A percentile compares a stretch with the other conserved stretches of the same genome.
These are phyloP conservation scores for Nipponacmea schrenckii DNA, from an alignment of 2,888 invertebrate species.

Conservation along the genomic window DNA sequence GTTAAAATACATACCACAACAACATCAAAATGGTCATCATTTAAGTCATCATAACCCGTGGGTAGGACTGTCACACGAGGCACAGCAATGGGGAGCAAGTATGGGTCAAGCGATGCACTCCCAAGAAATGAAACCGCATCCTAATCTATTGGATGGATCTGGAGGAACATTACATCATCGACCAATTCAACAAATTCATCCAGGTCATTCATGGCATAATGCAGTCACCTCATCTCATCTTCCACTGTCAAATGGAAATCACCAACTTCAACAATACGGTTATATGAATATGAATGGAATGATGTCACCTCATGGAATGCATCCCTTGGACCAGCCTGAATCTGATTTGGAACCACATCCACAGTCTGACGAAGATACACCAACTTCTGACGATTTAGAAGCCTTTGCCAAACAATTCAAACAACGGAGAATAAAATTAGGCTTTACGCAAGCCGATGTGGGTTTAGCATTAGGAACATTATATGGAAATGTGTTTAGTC, in stretches of 20 bases:
- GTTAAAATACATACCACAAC: conserved; percentile 89
- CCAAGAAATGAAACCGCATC: conserved; percentile 70
- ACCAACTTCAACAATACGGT: conserved; percentile 71
- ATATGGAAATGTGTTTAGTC: conserved; percentile 99
- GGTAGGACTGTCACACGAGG: conserved; percentile 73
- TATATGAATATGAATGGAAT: conserved; percentile 80
- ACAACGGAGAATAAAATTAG: conserved; percentile 97
- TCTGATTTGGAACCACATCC: conserved; percentile 53
- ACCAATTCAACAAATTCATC: conserved; percentile 74
- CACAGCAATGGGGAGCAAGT: conserved; percentile 76
- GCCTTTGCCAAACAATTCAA: conserved; percentile 99
- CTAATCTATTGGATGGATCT: conserved; percentile 40
- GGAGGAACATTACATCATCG: conserved; percentile 70
- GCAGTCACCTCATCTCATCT: conserved; percentile 83
- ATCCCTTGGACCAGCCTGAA: conserved; percentile 54
- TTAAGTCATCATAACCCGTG: conserved; percentile 75
- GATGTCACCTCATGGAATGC: conserved; percentile 51
- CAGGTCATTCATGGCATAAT: conserved; percentile 89
- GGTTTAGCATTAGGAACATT: conserved; percentile 97
- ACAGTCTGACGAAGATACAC: conserved; percentile 82
- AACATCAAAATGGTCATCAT: conserved; percentile 38
- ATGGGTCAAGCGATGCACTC: conserved; percentile 63
- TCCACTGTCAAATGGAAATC: conserved; percentile 71
- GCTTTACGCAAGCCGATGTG: conserved; percentile 98
- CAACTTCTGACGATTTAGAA: conserved; percentile 97